Base-by-base conservation (phyloP, 1,140 invertebrate species). In the Polyergus mexicanus region DNA sequence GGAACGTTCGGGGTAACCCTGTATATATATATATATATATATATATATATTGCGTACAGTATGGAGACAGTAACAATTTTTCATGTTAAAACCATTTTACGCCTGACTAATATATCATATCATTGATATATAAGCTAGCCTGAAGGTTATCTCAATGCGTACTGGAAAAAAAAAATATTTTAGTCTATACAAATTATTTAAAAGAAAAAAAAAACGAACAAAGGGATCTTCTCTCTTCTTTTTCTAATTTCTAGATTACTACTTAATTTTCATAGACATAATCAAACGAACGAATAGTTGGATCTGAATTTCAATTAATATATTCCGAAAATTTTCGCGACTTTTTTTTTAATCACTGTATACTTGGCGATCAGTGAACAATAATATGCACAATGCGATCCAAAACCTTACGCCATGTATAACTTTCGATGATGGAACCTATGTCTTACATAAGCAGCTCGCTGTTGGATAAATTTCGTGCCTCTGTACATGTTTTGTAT, bases 361-460 rank as follows among this genome's bases (percentile, higher is more conserved):
- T 65, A 44, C n/a, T 41, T 60, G 0, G 16, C 11, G 2, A 19
- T 75, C n/a, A 2, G 22, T 60, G 41, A 65, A 25, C 28, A 80
- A 1, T 68, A 56, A 54, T 38, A 32, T 69, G 16, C 19, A 47
- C 41, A 63, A n/a, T 54, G 19, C 10, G 62, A 51, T 19, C 16
- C 32, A 22, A 69, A 80, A 44, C 32, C 54, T 81, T 72, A 72
- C 1, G 32, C 16, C 56, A 54, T 35, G 25, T 47, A 54, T 16
- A 68, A 69, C 28, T 83, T 74, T 13, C 25, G 13, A 74, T 22
- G 7, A 13, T 60, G 16, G 68, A 74, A 72, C 16, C 41, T 71
- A 22, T 41, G 16, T 83, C 66, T 83, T 83, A 83, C 68, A 56
- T 83, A 83, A 83, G 56, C 19, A 25, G 54, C 44, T 44, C 19